These are phyloP conservation scores for Holothuria leucospilota DNA, from an alignment of 53 echinoderm and acorn worm genomes.

Conservation along the genomic window DNA sequence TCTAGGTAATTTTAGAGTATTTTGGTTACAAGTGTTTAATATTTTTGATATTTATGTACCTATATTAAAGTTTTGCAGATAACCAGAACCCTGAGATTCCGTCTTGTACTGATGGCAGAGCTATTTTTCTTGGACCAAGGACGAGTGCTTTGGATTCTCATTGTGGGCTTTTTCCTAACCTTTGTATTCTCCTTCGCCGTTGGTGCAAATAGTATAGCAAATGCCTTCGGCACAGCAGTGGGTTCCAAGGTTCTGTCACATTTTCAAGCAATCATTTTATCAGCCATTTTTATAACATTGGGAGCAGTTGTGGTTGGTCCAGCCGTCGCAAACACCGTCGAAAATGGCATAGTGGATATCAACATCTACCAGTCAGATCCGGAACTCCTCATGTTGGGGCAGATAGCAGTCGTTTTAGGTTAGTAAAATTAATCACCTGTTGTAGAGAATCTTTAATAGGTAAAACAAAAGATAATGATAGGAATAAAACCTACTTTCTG, in stretches of 20 bases:
- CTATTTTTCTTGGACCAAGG: too few species aligned
- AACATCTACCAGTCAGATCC: conserved; percentile 52
- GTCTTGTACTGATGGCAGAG: too few species aligned
- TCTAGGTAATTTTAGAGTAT: too few species aligned
- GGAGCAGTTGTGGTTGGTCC: conserved; percentile 70
- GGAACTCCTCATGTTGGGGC: conserved; percentile 63
- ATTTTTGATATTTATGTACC: too few species aligned
- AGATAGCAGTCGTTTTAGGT: conserved; percentile 62
- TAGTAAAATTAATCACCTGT: background rate
- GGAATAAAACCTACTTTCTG: too few species aligned
- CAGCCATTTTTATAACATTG: conserved; percentile 59
- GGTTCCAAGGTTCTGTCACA: conserved; percentile 68
- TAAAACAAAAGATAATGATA: too few species aligned
- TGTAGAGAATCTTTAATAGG: too few species aligned
- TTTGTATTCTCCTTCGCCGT: conserved; percentile 66
- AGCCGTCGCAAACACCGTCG: conserved; percentile 63
- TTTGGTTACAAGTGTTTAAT: too few species aligned
- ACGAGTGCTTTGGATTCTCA: conserved; percentile 41
- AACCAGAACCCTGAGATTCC: too few species aligned
- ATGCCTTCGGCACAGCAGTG: conserved; percentile 72
- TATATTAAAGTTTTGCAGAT: too few species aligned
- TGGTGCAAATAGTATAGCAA: conserved; percentile 74
- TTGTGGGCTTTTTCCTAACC: conserved; percentile 50
- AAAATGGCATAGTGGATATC: conserved; percentile 62
- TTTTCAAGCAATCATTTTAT: conserved; percentile 52